phyloP scores from a whole-genome alignment of 2,113 vertebrate genomes.

The Cynocephalus volans region DNA sequence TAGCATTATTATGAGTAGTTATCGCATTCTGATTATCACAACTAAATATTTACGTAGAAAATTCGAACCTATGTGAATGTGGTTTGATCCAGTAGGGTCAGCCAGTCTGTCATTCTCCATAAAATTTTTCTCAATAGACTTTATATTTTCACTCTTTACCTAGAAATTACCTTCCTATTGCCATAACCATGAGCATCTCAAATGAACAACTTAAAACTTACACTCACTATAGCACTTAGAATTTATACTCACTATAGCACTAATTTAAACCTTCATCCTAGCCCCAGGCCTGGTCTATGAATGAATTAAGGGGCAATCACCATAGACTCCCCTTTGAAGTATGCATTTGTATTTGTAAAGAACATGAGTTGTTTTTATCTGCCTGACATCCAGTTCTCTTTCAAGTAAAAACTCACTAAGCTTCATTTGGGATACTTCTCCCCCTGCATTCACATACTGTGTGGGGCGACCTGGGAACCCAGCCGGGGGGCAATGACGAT shows the following conservation, averaged over 20 bases:
- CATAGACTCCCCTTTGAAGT: neutral
- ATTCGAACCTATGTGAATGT: neutral
- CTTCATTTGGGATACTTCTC: neutral
- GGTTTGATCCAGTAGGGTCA: neutral
- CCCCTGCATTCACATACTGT: neutral
- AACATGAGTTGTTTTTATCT: neutral
- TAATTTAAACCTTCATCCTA: neutral
- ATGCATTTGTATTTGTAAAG: neutral
- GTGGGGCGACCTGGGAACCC: neutral
- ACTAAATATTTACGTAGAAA: neutral
- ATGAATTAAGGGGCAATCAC: neutral
- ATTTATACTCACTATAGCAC: neutral
- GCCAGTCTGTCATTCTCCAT: neutral
- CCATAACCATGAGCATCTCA: neutral
- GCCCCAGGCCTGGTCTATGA: neutral
- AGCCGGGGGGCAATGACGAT: neutral
- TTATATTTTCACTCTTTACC: conserved; percentile 68
- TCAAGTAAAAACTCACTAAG: neutral
- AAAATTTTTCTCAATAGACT: neutral
- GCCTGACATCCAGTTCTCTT: neutral
- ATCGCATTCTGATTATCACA: neutral
- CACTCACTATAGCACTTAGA: neutral
- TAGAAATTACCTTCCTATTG: conserved; percentile 31
- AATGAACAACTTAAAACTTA: neutral
- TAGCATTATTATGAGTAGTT: neutral